Conservation (phyloP, 2,113 vertebrate genomes). For the Chionis minor region DNA sequence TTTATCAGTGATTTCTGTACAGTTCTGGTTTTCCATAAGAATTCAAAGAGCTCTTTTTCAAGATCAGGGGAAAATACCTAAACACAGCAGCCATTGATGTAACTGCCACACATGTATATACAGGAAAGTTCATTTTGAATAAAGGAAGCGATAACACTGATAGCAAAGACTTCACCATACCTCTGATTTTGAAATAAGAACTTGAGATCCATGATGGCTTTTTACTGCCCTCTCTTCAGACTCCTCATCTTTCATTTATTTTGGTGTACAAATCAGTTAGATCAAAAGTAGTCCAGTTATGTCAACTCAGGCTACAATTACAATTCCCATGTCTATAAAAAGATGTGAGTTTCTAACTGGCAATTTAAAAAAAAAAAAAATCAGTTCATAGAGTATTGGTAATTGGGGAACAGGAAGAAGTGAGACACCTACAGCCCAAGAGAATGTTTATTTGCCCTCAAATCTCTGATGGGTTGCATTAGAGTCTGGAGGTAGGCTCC, state of each 20-base stretch:
- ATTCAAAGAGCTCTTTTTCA: neutral
- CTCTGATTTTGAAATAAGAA: neutral
- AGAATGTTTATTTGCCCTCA: neutral
- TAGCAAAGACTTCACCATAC: neutral
- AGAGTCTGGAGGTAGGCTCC: neutral
- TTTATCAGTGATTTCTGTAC: neutral
- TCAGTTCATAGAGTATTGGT: neutral
- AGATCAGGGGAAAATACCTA: neutral
- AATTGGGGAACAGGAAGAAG: neutral
- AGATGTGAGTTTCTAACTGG: neutral
- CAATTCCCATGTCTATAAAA: neutral
- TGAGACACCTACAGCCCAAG: neutral
- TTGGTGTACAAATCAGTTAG: neutral
- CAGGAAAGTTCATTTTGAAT: neutral
- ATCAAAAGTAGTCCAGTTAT: neutral
- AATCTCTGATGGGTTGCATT: neutral
- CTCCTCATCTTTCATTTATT: neutral
- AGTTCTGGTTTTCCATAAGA: neutral
- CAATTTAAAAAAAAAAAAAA: neutral
- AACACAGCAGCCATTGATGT: neutral
- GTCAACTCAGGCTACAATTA: neutral
- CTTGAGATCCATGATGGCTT: rapidly evolving
- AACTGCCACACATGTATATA: neutral
- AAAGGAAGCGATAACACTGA: neutral
- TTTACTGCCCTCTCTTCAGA: neutral